Base-by-base conservation (phyloP, 2,113 vertebrate species). In the Rhinolophus sinicus region DNA sequence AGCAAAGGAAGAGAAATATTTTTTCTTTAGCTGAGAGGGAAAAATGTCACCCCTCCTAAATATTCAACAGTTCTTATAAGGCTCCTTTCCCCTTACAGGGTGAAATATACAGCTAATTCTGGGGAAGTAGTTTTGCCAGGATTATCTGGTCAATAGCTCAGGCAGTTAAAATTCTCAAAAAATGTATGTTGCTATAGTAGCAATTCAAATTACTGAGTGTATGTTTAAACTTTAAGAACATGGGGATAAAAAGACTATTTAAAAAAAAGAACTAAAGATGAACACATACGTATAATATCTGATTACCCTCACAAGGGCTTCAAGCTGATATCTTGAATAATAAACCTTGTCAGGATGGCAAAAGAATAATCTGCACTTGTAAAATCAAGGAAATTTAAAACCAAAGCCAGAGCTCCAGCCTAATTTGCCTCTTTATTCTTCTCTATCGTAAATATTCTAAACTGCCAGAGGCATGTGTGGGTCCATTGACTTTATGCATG, bases 311-410 rank as follows among this genome's bases (percentile, higher is more conserved):
- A 78, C 19, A 78, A 80, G 72, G 62, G 30, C 14, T 93, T 85
- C 56, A 38, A 56, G 60, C 47, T 69, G 38, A 1, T 73, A 85
- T 88, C 77, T 77, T 73, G 76, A 96, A 58, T 82, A 88, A 60
- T 65, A 93, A 84, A 72, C 85, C 62, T 73, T 78, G 44, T 62
- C 54, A 85, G 81, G 56, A 96, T 93, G 64, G 94, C 38, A 47
- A 78, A 96, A 12, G 28, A 69, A 83, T 65, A 44, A 62, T 58
- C 44, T 91, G 30, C 94, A 93, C 77, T 97, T 94, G 81, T 96
- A 96, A 97, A 97, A 94, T 65, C 88, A 44, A 62, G 69, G 95
- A 88, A 91, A 97, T 94, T 85, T 91, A 94, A 95, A 95, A 91
- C 90, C 77, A 72, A 88, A 97, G 67, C 95, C 90, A 98, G 90